Percentiles rank a stretch among this genome's conserved stretches.
Evolutionary conservation across 2,888 invertebrate genomes (phyloP).

Genomic region (Heliothis peltigera): DNA sequence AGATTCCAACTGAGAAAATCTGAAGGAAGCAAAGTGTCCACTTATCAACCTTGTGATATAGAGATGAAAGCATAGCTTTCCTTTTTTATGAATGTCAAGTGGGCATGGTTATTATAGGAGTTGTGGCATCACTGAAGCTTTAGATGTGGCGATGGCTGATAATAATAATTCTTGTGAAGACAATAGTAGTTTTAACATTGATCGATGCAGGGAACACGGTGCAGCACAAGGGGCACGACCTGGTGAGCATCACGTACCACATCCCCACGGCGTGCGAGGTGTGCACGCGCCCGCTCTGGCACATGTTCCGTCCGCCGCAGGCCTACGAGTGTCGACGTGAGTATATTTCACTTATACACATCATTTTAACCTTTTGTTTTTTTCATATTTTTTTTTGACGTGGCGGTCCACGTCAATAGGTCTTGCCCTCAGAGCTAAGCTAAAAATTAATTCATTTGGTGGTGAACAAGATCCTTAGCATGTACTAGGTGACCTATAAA

Average conservation of each 20-base stretch:
- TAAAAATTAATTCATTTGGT: too few relatives aligned
- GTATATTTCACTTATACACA: slow-evolving; percentile 70
- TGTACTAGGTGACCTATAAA: too few relatives aligned
- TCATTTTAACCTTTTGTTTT: too few relatives aligned
- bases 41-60: background rate
- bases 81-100: too few relatives aligned
- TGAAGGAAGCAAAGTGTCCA: background rate
- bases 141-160: background rate
- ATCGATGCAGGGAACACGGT: slow-evolving; percentile 89
- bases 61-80: background rate
- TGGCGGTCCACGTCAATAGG: too few relatives aligned
- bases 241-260: slow-evolving; percentile 98
- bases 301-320: slow-evolving; percentile 99
- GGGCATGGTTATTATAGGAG: background rate
- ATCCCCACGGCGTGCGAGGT: slow-evolving; percentile 99
- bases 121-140: background rate
- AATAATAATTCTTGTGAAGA: background rate
- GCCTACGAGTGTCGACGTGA: slow-evolving; percentile 98
- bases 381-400: too few relatives aligned
- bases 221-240: slow-evolving; percentile 97
- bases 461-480: too few relatives aligned
- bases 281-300: slow-evolving; percentile 99
- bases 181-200: background rate
- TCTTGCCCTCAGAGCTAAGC: too few relatives aligned
- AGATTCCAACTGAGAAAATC: background rate